Base-by-base conservation (phyloP, 2,797 vertebrate species). In the Ptychadena robeensis region DNA sequence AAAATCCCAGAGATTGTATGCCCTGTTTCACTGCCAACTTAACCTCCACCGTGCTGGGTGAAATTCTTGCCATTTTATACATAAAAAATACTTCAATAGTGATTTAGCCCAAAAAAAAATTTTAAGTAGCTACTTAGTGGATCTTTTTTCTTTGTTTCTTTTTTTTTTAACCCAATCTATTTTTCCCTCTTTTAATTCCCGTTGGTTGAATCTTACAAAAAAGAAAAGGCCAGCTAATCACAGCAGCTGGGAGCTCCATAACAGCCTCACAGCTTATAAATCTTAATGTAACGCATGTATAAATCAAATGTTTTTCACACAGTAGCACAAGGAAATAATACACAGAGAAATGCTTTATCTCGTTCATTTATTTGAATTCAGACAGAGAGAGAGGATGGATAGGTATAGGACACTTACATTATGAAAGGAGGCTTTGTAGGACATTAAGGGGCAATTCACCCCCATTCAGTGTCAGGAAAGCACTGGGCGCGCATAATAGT, bases 381-480 rank as follows among this genome's bases (percentile, higher is more conserved):
- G 71, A 25, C 64, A 53, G 72, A 0, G 31, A 75, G 71, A 76
- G 53, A 67, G 53, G 28, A 73, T 85, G 71, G 31, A 85, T 75
- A 75, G 78, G 71, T 80, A 53, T 65, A 85, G 65, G 72, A 78
- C 82, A 85, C 82, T 80, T 70, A 75, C 64, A 79, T 79, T 79
- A 57, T 73, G 57, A 83, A 80, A 74, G 59, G 79, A 82, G 74
- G 73, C 81, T 80, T 73, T 80, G 63, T 68, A 65, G 63, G 35
- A 71, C 65, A 75, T 75, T 48, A 74, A 40, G 53, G n/a, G 71
- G 27, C 61, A 74, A 67, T 73, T 84, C 64, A 15, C 76, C 67
- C n/a, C 81, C 75, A 72, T 73, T 79, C 61, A 78, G 31, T 57
- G 18, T 83, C 74, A 65, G 72, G 68, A 82, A 68, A 34, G 72